phyloP scores from a whole-genome alignment of 1,140 invertebrate species.

The Sarcophaga bullata region DNA sequence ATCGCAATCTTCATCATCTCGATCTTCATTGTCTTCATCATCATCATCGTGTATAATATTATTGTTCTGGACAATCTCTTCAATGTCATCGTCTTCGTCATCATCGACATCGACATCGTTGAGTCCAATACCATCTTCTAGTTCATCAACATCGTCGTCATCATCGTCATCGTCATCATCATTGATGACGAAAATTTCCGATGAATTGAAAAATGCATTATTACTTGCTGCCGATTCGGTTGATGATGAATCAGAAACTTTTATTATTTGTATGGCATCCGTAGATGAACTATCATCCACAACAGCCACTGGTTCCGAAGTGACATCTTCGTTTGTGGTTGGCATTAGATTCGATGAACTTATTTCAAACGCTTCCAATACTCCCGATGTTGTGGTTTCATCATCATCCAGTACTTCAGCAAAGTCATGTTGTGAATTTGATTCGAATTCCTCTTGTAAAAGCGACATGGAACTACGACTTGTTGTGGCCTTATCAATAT shows the following conservation, averaged over 20 bases:
- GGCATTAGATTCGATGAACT: slow-evolving; percentile 62
- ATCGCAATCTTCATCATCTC: neutral
- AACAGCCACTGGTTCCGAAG: slow-evolving; percentile 51
- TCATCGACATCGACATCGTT: neutral
- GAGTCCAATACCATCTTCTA: neutral
- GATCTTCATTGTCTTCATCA: slow-evolving; percentile 4
- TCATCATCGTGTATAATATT: slow-evolving; percentile 38
- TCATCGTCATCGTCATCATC: slow-evolving; percentile 56
- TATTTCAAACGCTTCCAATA: slow-evolving; percentile 58
- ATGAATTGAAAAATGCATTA: slow-evolving; percentile 57
- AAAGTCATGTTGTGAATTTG: slow-evolving; percentile 59
- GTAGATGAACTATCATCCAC: slow-evolving; percentile 60
- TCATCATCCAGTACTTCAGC: slow-evolving; percentile 59
- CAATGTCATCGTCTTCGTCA: slow-evolving; percentile 11
- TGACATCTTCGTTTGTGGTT: slow-evolving; percentile 49
- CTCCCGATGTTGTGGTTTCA: slow-evolving; percentile 57
- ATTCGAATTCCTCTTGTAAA: slow-evolving; percentile 57
- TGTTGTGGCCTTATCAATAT: slow-evolving; percentile 38
- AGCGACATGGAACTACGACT: slow-evolving; percentile 57
- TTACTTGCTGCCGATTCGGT: slow-evolving; percentile 44
- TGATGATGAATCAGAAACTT: neutral
- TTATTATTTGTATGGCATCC: slow-evolving; percentile 53
- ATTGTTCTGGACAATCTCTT: neutral
- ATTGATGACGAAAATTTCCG: slow-evolving; percentile 58
- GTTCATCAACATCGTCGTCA: slow-evolving; percentile 46